These are phyloP conservation scores for Melanotaenia maccullochi DNA, from an alignment of 2,797 vertebrate species.

Conservation along the genomic window DNA sequence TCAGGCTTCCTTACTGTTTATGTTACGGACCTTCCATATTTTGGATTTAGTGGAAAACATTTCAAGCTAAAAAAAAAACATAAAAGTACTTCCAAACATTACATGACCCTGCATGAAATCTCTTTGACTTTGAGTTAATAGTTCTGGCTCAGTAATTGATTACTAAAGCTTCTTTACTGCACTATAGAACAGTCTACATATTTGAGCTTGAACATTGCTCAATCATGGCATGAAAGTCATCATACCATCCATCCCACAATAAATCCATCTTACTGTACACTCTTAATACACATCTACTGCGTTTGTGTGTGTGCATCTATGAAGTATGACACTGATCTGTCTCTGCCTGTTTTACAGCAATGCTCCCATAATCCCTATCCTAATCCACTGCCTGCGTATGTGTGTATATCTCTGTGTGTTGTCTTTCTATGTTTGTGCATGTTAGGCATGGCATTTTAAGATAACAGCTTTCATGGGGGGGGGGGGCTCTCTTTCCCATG, in stretches of 20 bases:
- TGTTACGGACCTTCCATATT: neutral
- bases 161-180: conserved; percentile 44
- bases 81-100: conserved; percentile 17
- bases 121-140: conserved; percentile 30
- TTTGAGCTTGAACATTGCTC: conserved; percentile 35
- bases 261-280: conserved; percentile 64
- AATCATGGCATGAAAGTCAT: conserved; percentile 46
- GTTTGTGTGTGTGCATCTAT: conserved; percentile 50
- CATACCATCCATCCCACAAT: conserved; percentile 39
- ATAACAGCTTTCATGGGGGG: conserved; percentile 56
- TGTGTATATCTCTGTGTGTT: conserved; percentile 32
- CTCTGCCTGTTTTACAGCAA: conserved; percentile 72
- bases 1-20: conserved; percentile 4
- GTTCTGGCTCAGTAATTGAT: conserved; percentile 49
- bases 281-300: conserved; percentile 42
- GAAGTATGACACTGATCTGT: conserved; percentile 73
- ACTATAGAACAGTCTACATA: conserved; percentile 30
- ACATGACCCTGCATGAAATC: conserved; percentile 37
- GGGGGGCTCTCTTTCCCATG: conserved; percentile 62
- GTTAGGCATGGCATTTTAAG: conserved; percentile 60
- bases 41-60: neutral
- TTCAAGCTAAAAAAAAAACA: neutral
- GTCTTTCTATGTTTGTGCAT: conserved; percentile 46
- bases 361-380: conserved; percentile 72
- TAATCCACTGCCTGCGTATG: conserved; percentile 69